Conservation (phyloP, 2,797 vertebrate species). For the Anabacerthia variegaticeps region DNA sequence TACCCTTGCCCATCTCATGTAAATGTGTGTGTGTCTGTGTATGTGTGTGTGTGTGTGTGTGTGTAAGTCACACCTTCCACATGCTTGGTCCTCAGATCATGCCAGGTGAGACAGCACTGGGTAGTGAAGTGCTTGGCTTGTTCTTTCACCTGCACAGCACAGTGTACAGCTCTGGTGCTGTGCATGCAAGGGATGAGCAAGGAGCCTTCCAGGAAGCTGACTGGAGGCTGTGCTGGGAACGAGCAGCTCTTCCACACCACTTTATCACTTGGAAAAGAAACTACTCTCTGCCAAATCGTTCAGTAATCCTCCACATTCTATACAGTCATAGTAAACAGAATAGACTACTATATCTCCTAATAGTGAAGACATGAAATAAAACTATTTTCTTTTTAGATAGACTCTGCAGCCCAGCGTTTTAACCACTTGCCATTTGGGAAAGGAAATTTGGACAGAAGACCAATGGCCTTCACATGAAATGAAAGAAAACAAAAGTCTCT, state of each 20-base stretch:
- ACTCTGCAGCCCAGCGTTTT: background rate
- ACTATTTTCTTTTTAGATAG: background rate
- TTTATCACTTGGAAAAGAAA: background rate
- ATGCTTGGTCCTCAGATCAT: rapidly evolving
- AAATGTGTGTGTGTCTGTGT: background rate
- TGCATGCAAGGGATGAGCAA: background rate
- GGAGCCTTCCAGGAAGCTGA: background rate
- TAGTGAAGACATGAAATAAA: background rate
- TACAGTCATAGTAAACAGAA: background rate
- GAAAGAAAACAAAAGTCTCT: background rate
- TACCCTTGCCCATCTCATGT: background rate
- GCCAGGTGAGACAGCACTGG: background rate
- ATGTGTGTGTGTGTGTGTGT: too few relatives aligned
- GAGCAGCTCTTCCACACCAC: background rate
- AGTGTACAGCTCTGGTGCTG: background rate
- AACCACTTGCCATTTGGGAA: background rate
- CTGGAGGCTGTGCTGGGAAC: background rate
- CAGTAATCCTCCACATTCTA: background rate
- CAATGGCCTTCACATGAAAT: background rate
- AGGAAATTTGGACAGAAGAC: background rate
- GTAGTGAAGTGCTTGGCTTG: background rate
- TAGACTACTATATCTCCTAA: background rate
- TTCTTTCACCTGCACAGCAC: background rate
- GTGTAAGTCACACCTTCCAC: background rate
- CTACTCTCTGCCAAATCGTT: background rate